Evolutionary conservation across 2,113 vertebrate species (phyloP).

Genomic region (Crotalus tigris): DNA sequence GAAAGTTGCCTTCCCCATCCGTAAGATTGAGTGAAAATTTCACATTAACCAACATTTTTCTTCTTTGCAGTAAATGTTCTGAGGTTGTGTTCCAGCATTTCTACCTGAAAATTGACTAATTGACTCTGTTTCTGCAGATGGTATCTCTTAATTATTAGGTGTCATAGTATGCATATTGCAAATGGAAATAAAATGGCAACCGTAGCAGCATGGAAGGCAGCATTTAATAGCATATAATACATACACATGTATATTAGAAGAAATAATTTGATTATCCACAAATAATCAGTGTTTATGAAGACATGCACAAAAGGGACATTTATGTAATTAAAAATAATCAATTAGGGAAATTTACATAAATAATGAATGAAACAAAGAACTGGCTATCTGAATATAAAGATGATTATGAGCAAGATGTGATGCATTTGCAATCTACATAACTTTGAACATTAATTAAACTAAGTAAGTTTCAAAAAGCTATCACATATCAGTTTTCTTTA

Average conservation of each 20-base stretch:
- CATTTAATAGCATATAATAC: not conserved
- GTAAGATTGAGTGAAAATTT: not conserved
- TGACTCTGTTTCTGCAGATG: not conserved
- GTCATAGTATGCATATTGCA: not conserved
- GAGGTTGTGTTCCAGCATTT: not conserved
- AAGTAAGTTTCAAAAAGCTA: not conserved
- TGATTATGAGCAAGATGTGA: not conserved
- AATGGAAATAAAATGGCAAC: not conserved
- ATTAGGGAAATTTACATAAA: not conserved
- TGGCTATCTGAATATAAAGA: not conserved
- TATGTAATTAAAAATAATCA: not conserved
- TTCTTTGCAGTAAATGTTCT: not conserved
- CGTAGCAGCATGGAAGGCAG: not conserved
- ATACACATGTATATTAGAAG: not conserved
- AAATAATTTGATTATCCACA: not conserved
- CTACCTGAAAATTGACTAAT: not conserved
- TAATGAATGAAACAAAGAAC: not conserved
- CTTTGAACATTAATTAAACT: not conserved
- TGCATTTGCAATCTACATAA: not conserved
- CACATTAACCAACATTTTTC: not conserved
- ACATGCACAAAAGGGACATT: not conserved
- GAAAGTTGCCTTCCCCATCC: not conserved
- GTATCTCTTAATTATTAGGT: not conserved
- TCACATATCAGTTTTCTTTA: conserved; percentile 1
- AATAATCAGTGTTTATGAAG: not conserved